Percentiles rank a stretch among this genome's conserved stretches.
These are phyloP conservation scores for Phaetusa simplex DNA, from an alignment of 2,113 vertebrate species.

Conservation along the genomic window DNA sequence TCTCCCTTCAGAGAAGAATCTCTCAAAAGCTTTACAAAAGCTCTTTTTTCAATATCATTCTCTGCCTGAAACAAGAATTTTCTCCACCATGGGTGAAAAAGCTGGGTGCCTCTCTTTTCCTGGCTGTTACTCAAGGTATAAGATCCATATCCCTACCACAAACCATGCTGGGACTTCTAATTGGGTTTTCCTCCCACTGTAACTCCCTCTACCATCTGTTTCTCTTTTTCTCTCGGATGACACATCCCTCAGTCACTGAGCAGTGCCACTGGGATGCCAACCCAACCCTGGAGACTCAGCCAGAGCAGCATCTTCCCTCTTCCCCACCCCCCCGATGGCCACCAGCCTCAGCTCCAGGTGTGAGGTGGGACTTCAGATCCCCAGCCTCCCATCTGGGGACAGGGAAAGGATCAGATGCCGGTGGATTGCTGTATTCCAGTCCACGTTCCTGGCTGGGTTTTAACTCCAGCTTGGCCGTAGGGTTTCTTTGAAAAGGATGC, in stretches of 20 bases:
- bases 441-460: neutral
- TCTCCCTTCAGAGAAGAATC: neutral
- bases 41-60: neutral
- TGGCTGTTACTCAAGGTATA: slow-evolving; percentile 63
- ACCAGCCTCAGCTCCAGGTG: neutral
- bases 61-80: slow-evolving; percentile 12
- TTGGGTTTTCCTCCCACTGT: slow-evolving; percentile 74
- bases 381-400: neutral
- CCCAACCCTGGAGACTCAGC: neutral
- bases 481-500: neutral
- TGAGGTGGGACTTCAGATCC: neutral
- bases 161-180: slow-evolving; percentile 68
- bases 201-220: slow-evolving; percentile 72
- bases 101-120: slow-evolving; percentile 41
- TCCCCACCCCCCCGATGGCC: neutral
- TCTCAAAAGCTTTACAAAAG: neutral
- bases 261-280: slow-evolving; percentile 21
- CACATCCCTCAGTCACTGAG: slow-evolving; percentile 61
- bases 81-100: slow-evolving; percentile 32
- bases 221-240: slow-evolving; percentile 46
- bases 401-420: too few species aligned
- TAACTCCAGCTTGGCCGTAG: neutral
- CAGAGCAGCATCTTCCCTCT: neutral
- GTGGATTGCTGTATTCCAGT: neutral
- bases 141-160: slow-evolving; percentile 63